phyloP scores from a whole-genome alignment of 37 sponge, comb jelly and placozoan genomes.

The Halichondria panicea region DNA sequence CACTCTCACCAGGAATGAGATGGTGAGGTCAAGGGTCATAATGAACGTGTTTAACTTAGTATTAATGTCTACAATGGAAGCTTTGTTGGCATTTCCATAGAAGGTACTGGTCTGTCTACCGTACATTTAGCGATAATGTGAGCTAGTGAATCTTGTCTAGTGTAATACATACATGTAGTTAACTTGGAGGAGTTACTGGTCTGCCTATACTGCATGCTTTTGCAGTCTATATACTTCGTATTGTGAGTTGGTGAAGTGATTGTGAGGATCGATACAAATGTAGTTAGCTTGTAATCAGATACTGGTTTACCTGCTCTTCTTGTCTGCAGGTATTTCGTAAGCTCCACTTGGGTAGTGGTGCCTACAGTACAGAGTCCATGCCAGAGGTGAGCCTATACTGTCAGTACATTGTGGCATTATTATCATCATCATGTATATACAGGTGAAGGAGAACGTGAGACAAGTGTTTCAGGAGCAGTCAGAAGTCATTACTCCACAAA shows the following conservation, averaged over 20 bases:
- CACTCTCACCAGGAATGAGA: constrained; percentile 94
- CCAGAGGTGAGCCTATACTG: constrained; percentile 62
- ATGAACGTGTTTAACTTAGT: too few relatives aligned
- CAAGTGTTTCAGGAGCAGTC: constrained; percentile 16
- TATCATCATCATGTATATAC: neutral
- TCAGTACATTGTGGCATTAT: neutral
- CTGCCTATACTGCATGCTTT: too few relatives aligned
- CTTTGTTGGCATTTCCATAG: too few relatives aligned
- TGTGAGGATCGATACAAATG: neutral
- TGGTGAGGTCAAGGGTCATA: constrained; percentile 60
- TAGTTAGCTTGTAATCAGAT: neutral
- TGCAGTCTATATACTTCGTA: too few relatives aligned
- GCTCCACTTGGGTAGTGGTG: constrained; percentile 75
- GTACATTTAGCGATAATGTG: too few relatives aligned
- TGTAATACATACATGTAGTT: too few relatives aligned
- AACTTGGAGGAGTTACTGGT: too few relatives aligned
- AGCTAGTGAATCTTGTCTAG: too few relatives aligned
- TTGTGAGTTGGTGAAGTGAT: too few relatives aligned
- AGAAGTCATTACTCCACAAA: neutral
- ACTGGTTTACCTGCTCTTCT: neutral
- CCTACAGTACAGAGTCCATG: constrained; percentile 79
- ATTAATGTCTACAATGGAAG: too few relatives aligned
- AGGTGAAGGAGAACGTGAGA: constrained; percentile 6
- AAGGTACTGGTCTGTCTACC: too few relatives aligned
- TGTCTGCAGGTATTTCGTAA: constrained; percentile 78